Conservation (phyloP, 1,140 invertebrate genomes). For the Leucophenga varia region DNA sequence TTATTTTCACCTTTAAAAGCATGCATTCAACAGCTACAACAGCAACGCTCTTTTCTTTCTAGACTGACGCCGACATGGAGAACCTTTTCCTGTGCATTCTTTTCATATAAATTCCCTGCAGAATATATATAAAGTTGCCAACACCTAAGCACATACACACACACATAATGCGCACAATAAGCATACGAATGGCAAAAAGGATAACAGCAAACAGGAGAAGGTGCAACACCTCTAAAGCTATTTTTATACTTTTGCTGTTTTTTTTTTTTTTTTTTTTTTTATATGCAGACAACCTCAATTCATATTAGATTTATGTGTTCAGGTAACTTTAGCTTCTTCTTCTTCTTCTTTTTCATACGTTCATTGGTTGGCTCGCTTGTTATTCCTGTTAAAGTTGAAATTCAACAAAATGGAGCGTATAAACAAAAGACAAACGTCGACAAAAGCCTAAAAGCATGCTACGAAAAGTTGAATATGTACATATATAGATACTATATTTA, state of each 20-base stretch:
- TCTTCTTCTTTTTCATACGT: constrained; percentile 8
- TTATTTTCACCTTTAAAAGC: constrained; percentile 40
- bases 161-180: constrained; percentile 26
- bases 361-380: too few species aligned
- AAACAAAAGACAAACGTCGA: constrained; percentile 35
- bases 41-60: constrained; percentile 35
- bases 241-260: background rate
- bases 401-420: constrained; percentile 50
- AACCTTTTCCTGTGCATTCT: too few species aligned
- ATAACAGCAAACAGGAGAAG: constrained; percentile 5
- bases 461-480: too few species aligned
- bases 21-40: constrained; percentile 41
- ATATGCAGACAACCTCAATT: constrained; percentile 47
- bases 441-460: constrained; percentile 4
- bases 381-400: constrained; percentile 40
- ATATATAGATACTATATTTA: too few species aligned
- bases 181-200: constrained; percentile 4
- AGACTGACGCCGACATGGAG: too few species aligned
- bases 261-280: background rate
- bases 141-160: too few species aligned
- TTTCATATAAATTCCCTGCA: too few species aligned
- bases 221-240: background rate
- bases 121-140: too few species aligned
- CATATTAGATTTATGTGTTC: constrained; percentile 48
- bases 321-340: constrained; percentile 33